Conservation (phyloP, 2,797 vertebrate genomes). For the Paramormyrops hopkinsi region DNA sequence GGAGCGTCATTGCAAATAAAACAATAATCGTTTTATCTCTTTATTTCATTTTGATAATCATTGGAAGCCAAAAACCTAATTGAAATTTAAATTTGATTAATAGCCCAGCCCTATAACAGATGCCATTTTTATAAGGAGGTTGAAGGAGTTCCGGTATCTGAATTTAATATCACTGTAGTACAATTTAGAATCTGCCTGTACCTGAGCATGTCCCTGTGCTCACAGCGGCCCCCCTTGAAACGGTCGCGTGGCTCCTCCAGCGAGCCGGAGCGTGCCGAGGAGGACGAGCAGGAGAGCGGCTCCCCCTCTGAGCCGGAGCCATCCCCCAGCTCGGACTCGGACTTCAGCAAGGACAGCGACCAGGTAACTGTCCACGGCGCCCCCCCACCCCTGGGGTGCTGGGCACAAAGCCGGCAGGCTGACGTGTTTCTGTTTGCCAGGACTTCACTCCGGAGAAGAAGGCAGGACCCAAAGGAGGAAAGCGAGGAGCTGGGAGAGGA, state of each 20-base stretch:
- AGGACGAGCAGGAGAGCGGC: constrained; percentile 68
- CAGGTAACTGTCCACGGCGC: constrained; percentile 61
- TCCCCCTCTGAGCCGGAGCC: constrained; percentile 83
- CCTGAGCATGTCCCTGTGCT: background rate
- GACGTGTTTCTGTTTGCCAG: constrained; percentile 48
- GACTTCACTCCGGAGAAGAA: constrained; percentile 95
- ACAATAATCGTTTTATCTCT: background rate
- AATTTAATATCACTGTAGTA: background rate
- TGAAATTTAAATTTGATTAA: background rate
- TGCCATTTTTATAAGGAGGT: background rate
- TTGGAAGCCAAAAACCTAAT: background rate
- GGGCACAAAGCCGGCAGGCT: background rate
- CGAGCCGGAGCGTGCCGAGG: constrained; percentile 48
- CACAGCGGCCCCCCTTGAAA: constrained; percentile 65
- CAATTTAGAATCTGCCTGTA: background rate
- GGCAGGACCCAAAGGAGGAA: constrained; percentile 45
- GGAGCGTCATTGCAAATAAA: background rate
- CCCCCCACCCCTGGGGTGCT: no score
- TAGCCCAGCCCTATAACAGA: background rate
- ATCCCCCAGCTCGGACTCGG: constrained; percentile 77
- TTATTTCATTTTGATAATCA: background rate
- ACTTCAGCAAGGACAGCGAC: constrained; percentile 89
- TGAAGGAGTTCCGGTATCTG: background rate
- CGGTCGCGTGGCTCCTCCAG: constrained; percentile 77
- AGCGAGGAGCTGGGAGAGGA: constrained; percentile 52